phyloP scores from a whole-genome alignment of 2,113 vertebrate genomes.

The Camarhynchus parvulus region DNA sequence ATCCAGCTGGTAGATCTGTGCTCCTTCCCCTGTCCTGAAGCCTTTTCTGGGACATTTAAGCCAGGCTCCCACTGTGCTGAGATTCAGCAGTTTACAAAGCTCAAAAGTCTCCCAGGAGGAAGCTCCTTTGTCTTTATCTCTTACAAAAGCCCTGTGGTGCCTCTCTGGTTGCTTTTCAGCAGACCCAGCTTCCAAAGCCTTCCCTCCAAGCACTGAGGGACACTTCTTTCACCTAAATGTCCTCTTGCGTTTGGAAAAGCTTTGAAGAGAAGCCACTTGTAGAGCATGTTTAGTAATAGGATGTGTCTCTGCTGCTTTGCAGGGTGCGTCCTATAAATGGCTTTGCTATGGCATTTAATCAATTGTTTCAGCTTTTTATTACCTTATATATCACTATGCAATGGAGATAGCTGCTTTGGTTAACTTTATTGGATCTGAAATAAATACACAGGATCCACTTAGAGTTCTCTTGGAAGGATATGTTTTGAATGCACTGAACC shows the following conservation, averaged over 20 bases:
- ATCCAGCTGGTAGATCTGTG: not conserved
- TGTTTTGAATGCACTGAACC: constrained; percentile 15
- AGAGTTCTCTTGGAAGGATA: constrained; percentile 44
- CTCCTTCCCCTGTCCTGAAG: not conserved
- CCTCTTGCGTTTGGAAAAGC: not conserved
- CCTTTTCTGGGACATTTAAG: constrained; percentile 17
- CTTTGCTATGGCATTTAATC: constrained; percentile 69
- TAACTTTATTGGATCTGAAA: constrained; percentile 66
- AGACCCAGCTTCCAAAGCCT: not conserved
- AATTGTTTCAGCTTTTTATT: constrained; percentile 70
- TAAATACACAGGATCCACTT: constrained; percentile 61
- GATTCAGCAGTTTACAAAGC: not conserved
- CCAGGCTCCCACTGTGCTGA: not conserved
- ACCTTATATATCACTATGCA: constrained; percentile 66
- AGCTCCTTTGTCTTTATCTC: not conserved
- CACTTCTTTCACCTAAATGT: constrained; percentile 17
- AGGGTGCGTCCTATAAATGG: not conserved
- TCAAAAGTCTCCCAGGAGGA: not conserved
- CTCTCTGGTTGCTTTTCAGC: not conserved
- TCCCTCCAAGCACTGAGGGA: not conserved
- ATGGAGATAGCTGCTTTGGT: constrained; percentile 58
- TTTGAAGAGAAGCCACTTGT: constrained; percentile 6
- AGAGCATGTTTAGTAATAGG: not conserved
- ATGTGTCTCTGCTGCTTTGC: not conserved
- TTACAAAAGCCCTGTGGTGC: not conserved